Conservation (phyloP, 2,113 vertebrate genomes). For the Tachysurus vachellii region DNA sequence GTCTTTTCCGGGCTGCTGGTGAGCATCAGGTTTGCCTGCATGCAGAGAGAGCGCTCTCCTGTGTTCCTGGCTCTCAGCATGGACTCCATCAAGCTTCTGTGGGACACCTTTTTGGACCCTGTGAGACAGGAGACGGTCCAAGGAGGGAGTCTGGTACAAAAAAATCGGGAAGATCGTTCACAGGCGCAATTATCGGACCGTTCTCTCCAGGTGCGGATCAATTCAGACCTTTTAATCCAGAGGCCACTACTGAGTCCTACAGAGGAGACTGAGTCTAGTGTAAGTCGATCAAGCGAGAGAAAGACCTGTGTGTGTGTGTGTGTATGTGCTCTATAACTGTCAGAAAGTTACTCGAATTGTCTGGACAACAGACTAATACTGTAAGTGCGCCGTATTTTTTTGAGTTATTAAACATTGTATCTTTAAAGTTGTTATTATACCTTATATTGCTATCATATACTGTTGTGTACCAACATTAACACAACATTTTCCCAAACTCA, state of each 20-base stretch:
- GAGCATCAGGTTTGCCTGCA: conserved; percentile 69
- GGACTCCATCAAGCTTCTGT: conserved; percentile 44
- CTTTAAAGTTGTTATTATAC: too few species aligned
- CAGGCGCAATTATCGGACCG: conserved; percentile 64
- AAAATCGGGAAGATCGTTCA: conserved; percentile 54
- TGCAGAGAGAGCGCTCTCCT: conserved; percentile 55
- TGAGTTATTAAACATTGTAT: too few species aligned
- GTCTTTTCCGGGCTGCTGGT: conserved; percentile 60
- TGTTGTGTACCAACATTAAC: too few species aligned
- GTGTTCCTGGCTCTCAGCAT: conserved; percentile 24
- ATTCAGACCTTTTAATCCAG: conserved; percentile 72
- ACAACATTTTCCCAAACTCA: too few species aligned
- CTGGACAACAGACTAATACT: neutral
- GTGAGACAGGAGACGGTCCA: conserved; percentile 17
- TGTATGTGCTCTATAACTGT: neutral
- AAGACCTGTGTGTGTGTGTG: conserved; percentile 12
- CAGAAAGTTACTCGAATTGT: neutral
- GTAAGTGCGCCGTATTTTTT: too few species aligned
- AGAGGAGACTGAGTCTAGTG: conserved; percentile 29
- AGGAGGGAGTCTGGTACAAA: conserved; percentile 12
- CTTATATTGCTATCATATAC: too few species aligned
- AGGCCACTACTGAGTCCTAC: conserved; percentile 57
- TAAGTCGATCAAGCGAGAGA: neutral
- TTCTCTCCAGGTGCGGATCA: conserved; percentile 75
- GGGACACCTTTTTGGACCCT: conserved; percentile 28